Conservation (phyloP, 2,113 vertebrate species). For the Alethe diademata region DNA sequence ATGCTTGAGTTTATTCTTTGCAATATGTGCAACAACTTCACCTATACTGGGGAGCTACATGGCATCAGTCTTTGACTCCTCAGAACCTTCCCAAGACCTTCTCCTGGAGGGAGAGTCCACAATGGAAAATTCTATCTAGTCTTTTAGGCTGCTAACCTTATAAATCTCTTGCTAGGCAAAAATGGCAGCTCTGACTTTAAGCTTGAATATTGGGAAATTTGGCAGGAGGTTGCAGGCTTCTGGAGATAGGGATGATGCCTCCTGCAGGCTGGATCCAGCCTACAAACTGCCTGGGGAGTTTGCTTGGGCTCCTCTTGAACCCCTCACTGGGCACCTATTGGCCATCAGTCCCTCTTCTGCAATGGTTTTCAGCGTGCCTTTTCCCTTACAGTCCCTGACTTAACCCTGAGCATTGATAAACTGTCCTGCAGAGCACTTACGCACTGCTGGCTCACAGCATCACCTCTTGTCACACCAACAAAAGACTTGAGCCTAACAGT, state of each 20-base stretch:
- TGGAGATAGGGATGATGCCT: not conserved
- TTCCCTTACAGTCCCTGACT: not conserved
- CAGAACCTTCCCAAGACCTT: not conserved
- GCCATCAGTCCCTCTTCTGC: not conserved
- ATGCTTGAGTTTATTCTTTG: not conserved
- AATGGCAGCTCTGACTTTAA: not conserved
- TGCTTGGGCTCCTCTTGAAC: not conserved
- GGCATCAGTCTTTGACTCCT: not conserved
- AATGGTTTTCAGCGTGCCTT: not conserved
- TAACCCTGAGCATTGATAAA: not conserved
- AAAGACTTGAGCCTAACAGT: not conserved
- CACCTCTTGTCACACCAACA: not conserved
- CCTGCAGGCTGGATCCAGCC: not conserved
- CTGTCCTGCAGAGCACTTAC: not conserved
- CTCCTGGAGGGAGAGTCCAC: not conserved
- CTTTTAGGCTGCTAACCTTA: not conserved
- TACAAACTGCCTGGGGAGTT: not conserved
- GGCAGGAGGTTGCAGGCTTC: not conserved
- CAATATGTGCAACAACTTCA: not conserved
- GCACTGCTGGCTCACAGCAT: not conserved
- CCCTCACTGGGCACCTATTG: not conserved
- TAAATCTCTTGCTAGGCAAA: not conserved
- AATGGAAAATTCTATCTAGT: not conserved
- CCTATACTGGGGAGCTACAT: not conserved
- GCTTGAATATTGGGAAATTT: not conserved